Conservation (phyloP, 2,113 vertebrate species). For the Rhizomys pruinosus region DNA sequence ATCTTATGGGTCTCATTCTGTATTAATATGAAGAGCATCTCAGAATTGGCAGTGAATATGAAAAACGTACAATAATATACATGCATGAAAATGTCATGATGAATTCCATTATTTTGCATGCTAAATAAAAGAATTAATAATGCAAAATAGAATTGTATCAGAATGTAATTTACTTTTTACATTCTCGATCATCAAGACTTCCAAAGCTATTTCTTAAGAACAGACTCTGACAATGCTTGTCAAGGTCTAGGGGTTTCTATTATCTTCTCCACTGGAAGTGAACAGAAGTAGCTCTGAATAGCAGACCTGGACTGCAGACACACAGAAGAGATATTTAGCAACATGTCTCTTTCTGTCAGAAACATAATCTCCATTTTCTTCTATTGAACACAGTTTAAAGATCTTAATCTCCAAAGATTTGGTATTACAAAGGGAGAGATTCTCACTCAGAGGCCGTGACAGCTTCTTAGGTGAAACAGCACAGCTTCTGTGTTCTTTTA, state of each 20-base stretch:
- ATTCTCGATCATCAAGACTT: background rate
- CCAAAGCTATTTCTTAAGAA: slow-evolving; percentile 9
- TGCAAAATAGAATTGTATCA: no score
- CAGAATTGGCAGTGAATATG: background rate
- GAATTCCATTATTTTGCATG: background rate
- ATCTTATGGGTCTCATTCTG: background rate
- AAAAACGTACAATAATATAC: background rate
- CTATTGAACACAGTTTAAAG: background rate
- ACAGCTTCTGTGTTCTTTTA: background rate
- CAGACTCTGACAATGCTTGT: slow-evolving; percentile 23
- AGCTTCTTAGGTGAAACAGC: background rate
- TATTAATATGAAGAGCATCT: background rate
- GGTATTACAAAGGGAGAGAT: background rate
- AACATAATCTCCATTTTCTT: background rate
- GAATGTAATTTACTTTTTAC: slow-evolving; percentile 47
- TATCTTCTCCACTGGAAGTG: background rate
- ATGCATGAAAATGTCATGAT: background rate
- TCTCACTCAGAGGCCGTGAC: background rate
- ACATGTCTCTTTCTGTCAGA: no score
- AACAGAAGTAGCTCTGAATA: background rate
- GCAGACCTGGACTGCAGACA: background rate
- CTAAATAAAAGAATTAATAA: background rate
- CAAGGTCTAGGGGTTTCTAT: slow-evolving; percentile 32
- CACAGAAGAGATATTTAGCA: background rate
- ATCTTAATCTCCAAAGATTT: slow-evolving; percentile 1